A percentile compares a stretch with the other conserved stretches of the same genome.
Conservation (phyloP, 2,797 vertebrate genomes). For the Vireo griseus region DNA sequence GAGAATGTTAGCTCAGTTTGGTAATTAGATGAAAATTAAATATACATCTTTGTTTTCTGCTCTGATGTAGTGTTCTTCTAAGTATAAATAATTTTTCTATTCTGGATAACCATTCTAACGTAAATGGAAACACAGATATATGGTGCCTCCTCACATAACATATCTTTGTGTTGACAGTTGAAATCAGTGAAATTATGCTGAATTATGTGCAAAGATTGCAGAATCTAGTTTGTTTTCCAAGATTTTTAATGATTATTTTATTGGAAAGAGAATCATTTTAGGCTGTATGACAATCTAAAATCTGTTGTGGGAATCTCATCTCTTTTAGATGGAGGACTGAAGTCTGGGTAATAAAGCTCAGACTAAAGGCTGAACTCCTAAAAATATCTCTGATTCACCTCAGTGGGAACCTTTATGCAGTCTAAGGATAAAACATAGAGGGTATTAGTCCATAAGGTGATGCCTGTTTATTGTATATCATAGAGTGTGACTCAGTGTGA, state of each 20-base stretch:
- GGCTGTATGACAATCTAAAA: background rate
- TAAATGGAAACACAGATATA: background rate
- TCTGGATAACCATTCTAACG: background rate
- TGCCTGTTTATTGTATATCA: background rate
- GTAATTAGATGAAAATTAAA: background rate
- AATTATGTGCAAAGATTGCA: background rate
- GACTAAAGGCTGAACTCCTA: background rate
- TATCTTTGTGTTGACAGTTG: background rate
- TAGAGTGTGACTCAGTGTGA: background rate
- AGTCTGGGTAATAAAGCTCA: background rate
- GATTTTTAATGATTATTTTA: background rate
- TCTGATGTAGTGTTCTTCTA: background rate
- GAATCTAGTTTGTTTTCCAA: background rate
- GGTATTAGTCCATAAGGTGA: background rate
- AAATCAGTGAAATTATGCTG: background rate
- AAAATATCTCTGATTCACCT: background rate
- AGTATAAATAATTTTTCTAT: background rate
- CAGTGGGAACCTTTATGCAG: background rate
- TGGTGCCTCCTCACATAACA: background rate
- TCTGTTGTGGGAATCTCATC: background rate
- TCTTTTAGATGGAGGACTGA: background rate
- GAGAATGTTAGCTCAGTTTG: background rate
- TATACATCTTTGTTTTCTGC: background rate
- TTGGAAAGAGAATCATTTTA: background rate
- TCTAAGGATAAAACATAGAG: background rate